Evolutionary conservation across 1,140 invertebrate genomes (phyloP), one percentile per base, ranked within the genome.

Genomic region (Drosophila miranda): DNA sequence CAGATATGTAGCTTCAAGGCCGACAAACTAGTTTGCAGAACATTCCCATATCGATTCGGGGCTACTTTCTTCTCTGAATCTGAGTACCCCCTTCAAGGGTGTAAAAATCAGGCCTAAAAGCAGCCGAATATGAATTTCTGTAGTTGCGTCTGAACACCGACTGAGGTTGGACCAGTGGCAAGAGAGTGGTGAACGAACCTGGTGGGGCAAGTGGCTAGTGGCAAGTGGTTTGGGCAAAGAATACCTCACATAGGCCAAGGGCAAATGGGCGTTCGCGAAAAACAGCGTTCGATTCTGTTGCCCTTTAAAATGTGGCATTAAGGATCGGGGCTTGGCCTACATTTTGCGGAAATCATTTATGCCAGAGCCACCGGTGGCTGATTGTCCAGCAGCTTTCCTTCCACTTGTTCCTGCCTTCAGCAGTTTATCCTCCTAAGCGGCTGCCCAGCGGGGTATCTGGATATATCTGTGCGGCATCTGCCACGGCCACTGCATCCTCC

Each of bases 111-210:
- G 59, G 38, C 49, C 63, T 62, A 57, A 26, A 43, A 28, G 62
- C 50, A 75, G 52, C 55, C 75, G 71, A 68, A 80, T 84, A 79
- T 84, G 66, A 79, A 84, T 73, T 83, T 84, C 79, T 83, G 79
- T 76, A 84, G 79, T 84, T 83, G 76, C 30, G 30, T 11, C 1
- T 9, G 30, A 59, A 61, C 56, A 48, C 41, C 26, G 21, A 49
- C n/a, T 8, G 6, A 26, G 30, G 9, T 11, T 11, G 9, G 8
- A n/a, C 16, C 14, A 9, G 16, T 6, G 14, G 13, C 26, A 3
- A 3, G 28, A 16, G 23, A 8, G 9, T 6, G 21, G 38, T 13
- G 2, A 8, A 3, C 19, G n/a, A 8, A 14, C 0, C 7, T 30
- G 19, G 14, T 16, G 6, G 30, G 19, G 52, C 30, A 28, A 28